Evolutionary conservation across 2,797 vertebrate genomes (phyloP), one percentile per base, ranked within the genome.

Genomic region (Nothura maculosa): DNA sequence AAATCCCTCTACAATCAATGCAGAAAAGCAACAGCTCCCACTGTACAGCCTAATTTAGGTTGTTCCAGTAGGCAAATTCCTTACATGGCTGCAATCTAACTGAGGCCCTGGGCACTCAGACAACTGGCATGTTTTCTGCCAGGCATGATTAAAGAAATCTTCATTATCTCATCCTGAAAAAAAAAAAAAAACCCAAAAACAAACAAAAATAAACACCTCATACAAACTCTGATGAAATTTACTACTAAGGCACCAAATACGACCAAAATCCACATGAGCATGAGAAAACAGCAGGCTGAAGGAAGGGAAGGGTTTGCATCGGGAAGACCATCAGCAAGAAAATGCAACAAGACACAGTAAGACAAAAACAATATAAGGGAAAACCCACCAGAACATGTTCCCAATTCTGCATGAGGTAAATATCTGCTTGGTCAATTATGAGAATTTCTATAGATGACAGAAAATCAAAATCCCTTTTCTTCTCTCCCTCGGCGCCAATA

Each of bases 351-450:
- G 52, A 52, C 22, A 79, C 18, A 77, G 14, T 6, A 58, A 8
- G 36, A 25, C 50, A 81, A 52, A 90, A 76, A 62, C 13, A 78
- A 69, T 1, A 66, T 7, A 36, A 1, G 2, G 54, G 38, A 43
- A 80, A 80, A 83, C 87, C 55, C 96, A 99, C 99, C 99, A 99
- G 94, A 62, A 99, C 94, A 1, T 99, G 99, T 70, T 99, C 99
- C 99, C 99, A 99, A 87, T 99, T 99, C 97, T 99, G 99, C 99
- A 99, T 99, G 89, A 99, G 98, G 91, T 99, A 98, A 72, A 99
- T 96, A 28, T 99, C 99, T 2, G 98, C 98, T 96, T 99, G 99
- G 94, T 99, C 99, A 78, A 99, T 96, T 81, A 99, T 96, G 75
- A 99, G 98, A 79, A 99, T 87, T 97, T 99, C 99, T 27, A 99